Evolutionary conservation across 2,888 invertebrate genomes (phyloP).

Genomic region (Busseola fusca): DNA sequence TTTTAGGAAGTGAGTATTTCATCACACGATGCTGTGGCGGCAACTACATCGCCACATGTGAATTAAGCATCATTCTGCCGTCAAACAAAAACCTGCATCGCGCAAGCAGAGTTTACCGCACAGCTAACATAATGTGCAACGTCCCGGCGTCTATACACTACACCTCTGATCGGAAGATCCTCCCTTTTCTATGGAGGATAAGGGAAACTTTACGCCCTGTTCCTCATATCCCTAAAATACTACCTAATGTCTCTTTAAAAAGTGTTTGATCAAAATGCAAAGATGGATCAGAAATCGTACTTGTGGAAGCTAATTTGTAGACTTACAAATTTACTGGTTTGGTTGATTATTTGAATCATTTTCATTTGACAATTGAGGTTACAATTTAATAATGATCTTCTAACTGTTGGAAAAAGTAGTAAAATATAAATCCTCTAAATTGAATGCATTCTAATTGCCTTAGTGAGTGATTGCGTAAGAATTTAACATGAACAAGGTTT

Average conservation of each 20-base stretch:
- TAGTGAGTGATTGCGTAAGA: not conserved
- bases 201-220: too few relatives aligned
- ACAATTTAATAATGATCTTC: not conserved
- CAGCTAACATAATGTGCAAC: too few relatives aligned
- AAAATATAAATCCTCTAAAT: not conserved
- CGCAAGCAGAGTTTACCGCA: too few relatives aligned
- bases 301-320: not conserved
- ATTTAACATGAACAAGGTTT: not conserved
- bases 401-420: not conserved
- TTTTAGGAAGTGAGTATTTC: constrained; percentile 75
- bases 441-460: not conserved
- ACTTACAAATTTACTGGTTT: not conserved
- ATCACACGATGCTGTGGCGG: too few relatives aligned
- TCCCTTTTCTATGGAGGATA: too few relatives aligned
- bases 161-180: too few relatives aligned
- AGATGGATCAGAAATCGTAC: too few relatives aligned
- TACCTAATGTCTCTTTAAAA: not conserved
- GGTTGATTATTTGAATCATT: not conserved
- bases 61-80: too few relatives aligned
- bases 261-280: not conserved
- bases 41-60: too few relatives aligned
- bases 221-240: too few relatives aligned
- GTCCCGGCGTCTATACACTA: too few relatives aligned
- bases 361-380: not conserved
- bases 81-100: too few relatives aligned